phyloP scores from a whole-genome alignment of 2,797 vertebrate species.

The Onychomys torridus region DNA sequence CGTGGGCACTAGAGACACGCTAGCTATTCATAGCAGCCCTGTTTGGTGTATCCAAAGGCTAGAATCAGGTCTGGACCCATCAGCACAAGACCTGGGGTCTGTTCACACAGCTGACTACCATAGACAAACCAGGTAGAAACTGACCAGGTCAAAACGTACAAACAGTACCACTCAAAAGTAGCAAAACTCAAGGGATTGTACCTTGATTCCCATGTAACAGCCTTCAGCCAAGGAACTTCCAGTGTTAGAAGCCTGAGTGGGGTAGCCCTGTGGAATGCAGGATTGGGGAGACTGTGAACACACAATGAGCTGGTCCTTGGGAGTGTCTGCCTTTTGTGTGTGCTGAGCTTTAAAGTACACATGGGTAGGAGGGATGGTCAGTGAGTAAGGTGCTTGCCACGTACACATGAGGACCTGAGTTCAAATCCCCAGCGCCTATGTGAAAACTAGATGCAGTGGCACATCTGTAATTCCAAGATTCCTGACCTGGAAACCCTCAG shows the following conservation, averaged over 20 bases:
- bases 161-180: neutral
- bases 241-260: neutral
- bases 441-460: neutral
- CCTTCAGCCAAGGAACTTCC: accelerated
- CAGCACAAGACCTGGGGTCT: neutral
- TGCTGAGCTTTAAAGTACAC: neutral
- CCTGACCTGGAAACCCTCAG: neutral
- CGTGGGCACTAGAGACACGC: neutral
- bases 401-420: neutral
- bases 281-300: neutral
- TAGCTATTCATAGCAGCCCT: neutral
- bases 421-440: neutral
- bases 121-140: neutral
- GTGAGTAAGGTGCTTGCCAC: neutral
- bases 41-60: neutral
- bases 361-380: neutral
- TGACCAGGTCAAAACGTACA: neutral
- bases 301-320: neutral
- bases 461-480: neutral
- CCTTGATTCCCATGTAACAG: neutral
- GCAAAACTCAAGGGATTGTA: neutral
- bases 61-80: neutral
- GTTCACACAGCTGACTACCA: neutral
- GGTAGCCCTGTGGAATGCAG: neutral
- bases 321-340: neutral